A percentile compares a stretch with the other conserved stretches of the same genome.
phyloP scores from a whole-genome alignment of 2,888 invertebrate species.

The Balanococcus diminutus region DNA sequence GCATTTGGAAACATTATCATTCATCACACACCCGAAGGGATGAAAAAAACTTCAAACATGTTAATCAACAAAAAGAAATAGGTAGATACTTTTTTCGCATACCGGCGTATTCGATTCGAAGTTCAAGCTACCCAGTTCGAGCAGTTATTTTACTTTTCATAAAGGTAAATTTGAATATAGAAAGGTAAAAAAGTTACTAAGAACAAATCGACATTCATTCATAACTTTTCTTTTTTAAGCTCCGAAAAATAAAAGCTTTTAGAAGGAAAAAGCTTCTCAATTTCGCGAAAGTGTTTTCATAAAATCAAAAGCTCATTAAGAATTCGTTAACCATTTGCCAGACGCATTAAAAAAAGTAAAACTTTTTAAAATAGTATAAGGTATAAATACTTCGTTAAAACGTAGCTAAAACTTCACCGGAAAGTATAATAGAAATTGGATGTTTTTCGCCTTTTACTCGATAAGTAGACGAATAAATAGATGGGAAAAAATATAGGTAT shows the following conservation, averaged over 20 bases:
- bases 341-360: neutral
- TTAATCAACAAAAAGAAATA: no score
- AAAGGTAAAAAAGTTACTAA: neutral
- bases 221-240: neutral
- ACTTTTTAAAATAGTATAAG: neutral
- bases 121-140: no score
- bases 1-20: no score
- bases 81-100: no score
- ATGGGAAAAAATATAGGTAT: neutral
- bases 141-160: neutral
- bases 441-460: neutral
- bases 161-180: neutral
- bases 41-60: no score
- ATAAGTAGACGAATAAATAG: neutral
- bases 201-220: neutral
- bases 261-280: neutral
- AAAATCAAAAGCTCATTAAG: slow-evolving; percentile 40
- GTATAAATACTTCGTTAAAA: neutral
- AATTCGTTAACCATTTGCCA: neutral
- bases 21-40: no score
- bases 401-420: neutral
- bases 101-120: no score
- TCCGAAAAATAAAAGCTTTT: neutral
- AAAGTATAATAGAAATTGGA: neutral
- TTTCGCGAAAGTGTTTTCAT: slow-evolving; percentile 4